These are phyloP conservation scores for Augochlorella aurata DNA, from an alignment of 2,888 invertebrate genomes.

Conservation along the genomic window DNA sequence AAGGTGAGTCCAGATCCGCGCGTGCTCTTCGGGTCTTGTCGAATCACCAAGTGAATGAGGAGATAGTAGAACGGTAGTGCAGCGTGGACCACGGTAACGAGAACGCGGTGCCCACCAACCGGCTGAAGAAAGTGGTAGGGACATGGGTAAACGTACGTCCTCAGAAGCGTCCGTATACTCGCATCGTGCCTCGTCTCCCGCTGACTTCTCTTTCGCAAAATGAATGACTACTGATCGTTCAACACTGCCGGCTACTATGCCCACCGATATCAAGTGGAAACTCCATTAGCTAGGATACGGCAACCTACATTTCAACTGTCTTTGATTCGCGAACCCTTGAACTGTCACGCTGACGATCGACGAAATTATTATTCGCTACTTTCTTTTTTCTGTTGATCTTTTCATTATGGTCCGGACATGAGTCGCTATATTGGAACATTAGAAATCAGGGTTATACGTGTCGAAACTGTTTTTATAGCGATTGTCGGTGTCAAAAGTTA, in stretches of 20 bases:
- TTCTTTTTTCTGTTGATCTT: background rate
- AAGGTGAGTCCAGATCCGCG: slow-evolving; percentile 44
- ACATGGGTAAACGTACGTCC: slow-evolving; percentile 51
- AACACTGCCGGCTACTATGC: slow-evolving; percentile 34
- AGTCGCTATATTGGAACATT: background rate
- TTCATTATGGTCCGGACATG: background rate
- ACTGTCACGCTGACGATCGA: background rate
- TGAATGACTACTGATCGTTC: slow-evolving; percentile 40
- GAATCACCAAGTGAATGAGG: slow-evolving; percentile 68
- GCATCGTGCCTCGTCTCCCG: slow-evolving; percentile 7
- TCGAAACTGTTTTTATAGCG: too few relatives aligned
- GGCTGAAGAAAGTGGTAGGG: slow-evolving; percentile 55
- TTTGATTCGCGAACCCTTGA: background rate
- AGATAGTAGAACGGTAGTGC: slow-evolving; percentile 76
- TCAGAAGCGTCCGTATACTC: slow-evolving; percentile 11
- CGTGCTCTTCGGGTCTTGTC: slow-evolving; percentile 62
- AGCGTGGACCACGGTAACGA: slow-evolving; percentile 73
- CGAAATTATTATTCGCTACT: background rate
- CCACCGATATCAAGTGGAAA: background rate
- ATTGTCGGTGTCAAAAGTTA: too few relatives aligned
- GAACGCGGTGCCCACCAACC: slow-evolving; percentile 53
- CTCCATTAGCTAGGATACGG: background rate
- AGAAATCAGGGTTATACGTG: too few relatives aligned
- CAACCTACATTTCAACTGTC: background rate
- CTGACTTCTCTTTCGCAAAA: slow-evolving; percentile 38